phyloP scores from a whole-genome alignment of 2,888 invertebrate genomes.

The Nematopogon swammerdamellus region DNA sequence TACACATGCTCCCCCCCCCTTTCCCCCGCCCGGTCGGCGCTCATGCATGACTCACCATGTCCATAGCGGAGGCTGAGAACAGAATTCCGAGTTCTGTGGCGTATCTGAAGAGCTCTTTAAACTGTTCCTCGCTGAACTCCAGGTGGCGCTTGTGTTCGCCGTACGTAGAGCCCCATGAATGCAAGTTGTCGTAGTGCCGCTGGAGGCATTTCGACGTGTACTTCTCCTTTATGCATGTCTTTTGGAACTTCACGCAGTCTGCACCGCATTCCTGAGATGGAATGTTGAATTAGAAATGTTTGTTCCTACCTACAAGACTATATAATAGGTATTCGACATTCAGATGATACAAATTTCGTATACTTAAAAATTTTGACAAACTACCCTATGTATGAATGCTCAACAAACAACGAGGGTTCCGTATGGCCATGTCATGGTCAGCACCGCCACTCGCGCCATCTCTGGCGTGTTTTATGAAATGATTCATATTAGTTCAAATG shows the following conservation, averaged over 20 bases:
- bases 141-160: constrained; percentile 73
- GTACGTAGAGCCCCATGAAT: constrained; percentile 78
- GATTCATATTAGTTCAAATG: too few relatives aligned
- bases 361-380: too few relatives aligned
- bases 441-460: too few relatives aligned
- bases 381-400: too few relatives aligned
- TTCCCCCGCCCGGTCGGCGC: too few relatives aligned
- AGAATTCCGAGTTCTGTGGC: constrained; percentile 61
- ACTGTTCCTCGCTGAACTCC: constrained; percentile 69
- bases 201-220: constrained; percentile 66
- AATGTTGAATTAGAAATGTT: constrained; percentile 20
- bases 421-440: too few relatives aligned
- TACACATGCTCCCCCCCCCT: too few relatives aligned
- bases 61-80: constrained; percentile 82
- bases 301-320: too few relatives aligned
- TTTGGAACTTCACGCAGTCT: constrained; percentile 84
- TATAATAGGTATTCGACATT: too few relatives aligned
- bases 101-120: constrained; percentile 60
- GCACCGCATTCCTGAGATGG: constrained; percentile 72
- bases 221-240: constrained; percentile 67
- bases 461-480: too few relatives aligned
- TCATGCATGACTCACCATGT: constrained; percentile 48
- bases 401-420: too few relatives aligned
- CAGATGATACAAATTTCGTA: too few relatives aligned
- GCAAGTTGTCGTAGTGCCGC: constrained; percentile 56